Evolutionary conservation across 2,888 invertebrate species (phyloP).

Genomic region (Heliconius ethilla): DNA sequence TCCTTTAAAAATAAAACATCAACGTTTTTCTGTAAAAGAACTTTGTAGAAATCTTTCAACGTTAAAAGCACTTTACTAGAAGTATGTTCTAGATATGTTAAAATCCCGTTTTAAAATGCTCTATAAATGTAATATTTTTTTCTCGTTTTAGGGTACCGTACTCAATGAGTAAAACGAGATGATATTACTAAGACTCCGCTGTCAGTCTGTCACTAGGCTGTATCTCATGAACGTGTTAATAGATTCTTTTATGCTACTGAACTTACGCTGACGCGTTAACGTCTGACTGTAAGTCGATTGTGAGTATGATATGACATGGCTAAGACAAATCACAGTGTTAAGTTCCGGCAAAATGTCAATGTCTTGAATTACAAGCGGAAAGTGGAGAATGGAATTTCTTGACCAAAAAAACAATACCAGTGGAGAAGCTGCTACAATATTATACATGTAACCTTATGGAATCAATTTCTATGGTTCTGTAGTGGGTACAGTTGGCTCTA

Average conservation of each 20-base stretch:
- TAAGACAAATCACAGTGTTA: neutral
- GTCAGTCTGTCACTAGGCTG: too few relatives aligned
- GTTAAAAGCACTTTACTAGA: slow-evolving; percentile 25
- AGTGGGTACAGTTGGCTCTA: too few relatives aligned
- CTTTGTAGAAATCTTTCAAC: slow-evolving; percentile 25
- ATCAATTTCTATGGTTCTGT: neutral
- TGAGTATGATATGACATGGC: neutral
- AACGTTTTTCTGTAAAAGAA: slow-evolving; percentile 19
- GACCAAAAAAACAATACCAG: neutral
- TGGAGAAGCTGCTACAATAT: neutral
- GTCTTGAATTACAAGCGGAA: neutral
- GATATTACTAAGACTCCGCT: too few relatives aligned
- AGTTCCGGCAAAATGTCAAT: neutral
- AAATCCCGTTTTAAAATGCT: slow-evolving; percentile 17
- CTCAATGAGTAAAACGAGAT: too few relatives aligned
- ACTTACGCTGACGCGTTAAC: too few relatives aligned
- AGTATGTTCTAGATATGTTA: slow-evolving; percentile 24
- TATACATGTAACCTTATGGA: neutral
- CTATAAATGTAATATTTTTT: slow-evolving; percentile 1
- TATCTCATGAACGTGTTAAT: too few relatives aligned
- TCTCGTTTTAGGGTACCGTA: neutral
- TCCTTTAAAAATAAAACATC: slow-evolving; percentile 17
- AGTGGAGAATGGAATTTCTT: neutral
- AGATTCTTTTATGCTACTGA: too few relatives aligned
- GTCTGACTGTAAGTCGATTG: too few relatives aligned